These are phyloP conservation scores for Nothoprocta perdicaria DNA, from an alignment of 2,113 vertebrate genomes.

Conservation along the genomic window DNA sequence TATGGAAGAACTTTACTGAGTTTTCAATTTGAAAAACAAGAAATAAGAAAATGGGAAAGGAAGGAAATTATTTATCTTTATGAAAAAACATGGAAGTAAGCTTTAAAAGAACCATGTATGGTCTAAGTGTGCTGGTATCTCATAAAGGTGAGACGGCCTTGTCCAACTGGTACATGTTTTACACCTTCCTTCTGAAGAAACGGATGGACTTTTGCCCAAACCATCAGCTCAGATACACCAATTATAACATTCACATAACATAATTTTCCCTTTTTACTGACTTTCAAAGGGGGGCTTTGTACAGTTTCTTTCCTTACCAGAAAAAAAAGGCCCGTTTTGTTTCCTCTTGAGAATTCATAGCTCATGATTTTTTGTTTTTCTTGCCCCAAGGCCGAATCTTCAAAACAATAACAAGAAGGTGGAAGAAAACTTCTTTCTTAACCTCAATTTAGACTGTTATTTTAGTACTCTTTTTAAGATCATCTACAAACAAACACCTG, in stretches of 20 bases:
- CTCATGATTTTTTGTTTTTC: background rate
- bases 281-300: background rate
- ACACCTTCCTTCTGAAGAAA: background rate
- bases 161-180: background rate
- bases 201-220: background rate
- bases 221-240: too few species aligned
- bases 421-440: background rate
- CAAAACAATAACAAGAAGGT: background rate
- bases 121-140: background rate
- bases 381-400: background rate
- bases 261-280: background rate
- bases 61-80: background rate
- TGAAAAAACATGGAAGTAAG: background rate
- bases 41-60: background rate
- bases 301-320: background rate
- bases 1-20: background rate
- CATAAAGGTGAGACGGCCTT: background rate
- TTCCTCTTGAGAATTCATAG: background rate
- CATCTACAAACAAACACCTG: background rate
- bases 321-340: background rate
- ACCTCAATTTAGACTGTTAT: background rate
- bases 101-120: background rate
- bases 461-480: background rate
- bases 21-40: background rate
- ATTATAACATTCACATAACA: too few species aligned